A percentile compares a stretch with the other conserved stretches of the same genome.
phyloP scores from a whole-genome alignment of 2,113 vertebrate genomes.

The Heterocephalus glaber region DNA sequence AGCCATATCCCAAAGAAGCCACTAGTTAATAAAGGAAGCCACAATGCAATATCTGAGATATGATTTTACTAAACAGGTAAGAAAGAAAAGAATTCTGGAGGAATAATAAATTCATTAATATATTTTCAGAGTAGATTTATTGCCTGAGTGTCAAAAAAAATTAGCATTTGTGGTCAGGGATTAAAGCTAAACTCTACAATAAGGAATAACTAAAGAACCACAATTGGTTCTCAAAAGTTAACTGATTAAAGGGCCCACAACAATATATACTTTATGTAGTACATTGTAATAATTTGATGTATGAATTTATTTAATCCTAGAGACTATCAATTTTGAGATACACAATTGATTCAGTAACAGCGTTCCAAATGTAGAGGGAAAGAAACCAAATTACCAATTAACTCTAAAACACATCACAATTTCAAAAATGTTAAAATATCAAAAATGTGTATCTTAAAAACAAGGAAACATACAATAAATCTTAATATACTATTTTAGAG shows the following conservation, averaged over 20 bases:
- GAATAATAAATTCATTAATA: background rate
- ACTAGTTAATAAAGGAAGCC: background rate
- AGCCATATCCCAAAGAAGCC: too few species aligned
- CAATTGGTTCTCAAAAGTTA: background rate
- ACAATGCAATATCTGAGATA: background rate
- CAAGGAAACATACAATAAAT: conserved; percentile 46
- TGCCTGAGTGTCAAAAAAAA: conserved; percentile 1
- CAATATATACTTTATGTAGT: background rate
- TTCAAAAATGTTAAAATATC: background rate
- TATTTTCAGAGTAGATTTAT: background rate
- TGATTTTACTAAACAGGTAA: background rate
- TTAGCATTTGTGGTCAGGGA: background rate
- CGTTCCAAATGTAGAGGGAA: background rate
- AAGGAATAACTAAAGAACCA: background rate
- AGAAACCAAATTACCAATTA: background rate
- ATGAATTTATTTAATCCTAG: background rate
- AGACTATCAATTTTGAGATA: background rate
- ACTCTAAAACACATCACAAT: background rate
- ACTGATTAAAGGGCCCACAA: background rate
- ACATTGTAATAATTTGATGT: background rate
- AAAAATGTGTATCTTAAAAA: background rate
- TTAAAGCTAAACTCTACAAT: background rate
- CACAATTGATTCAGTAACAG: background rate
- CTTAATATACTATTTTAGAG: conserved; percentile 38
- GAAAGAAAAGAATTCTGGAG: background rate